Percentiles rank a stretch among this genome's conserved stretches.
These are phyloP conservation scores for Aleadryas rufinucha DNA, from an alignment of 2,113 vertebrate species.

Conservation along the genomic window DNA sequence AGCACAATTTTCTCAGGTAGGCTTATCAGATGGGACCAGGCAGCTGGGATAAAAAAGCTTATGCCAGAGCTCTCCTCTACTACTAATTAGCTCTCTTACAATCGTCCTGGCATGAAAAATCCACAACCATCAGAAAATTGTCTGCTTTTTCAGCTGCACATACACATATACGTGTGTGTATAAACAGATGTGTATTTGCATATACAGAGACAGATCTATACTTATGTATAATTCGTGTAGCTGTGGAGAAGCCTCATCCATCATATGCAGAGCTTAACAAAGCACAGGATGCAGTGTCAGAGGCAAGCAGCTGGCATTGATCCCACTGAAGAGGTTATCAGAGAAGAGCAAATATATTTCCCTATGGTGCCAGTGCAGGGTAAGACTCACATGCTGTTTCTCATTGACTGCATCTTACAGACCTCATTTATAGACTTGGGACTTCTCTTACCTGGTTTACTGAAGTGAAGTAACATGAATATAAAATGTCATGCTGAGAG, in stretches of 20 bases:
- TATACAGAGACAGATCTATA: too few relatives aligned
- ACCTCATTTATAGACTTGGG: background rate
- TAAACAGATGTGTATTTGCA: background rate
- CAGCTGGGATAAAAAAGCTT: background rate
- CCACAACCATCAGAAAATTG: background rate
- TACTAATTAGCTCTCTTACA: background rate
- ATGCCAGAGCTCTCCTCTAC: background rate
- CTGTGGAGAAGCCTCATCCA: background rate
- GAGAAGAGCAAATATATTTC: background rate
- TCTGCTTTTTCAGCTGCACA: background rate
- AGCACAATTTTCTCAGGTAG: background rate
- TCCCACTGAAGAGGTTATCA: background rate
- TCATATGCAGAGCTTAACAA: background rate
- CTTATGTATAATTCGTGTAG: background rate
- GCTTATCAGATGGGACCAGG: background rate
- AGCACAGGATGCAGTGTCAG: background rate
- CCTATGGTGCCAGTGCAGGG: background rate
- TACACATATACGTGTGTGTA: background rate
- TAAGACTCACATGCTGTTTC: background rate
- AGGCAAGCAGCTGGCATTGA: background rate
- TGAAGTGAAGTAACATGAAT: background rate
- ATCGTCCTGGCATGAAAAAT: background rate
- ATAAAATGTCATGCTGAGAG: background rate
- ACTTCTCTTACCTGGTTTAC: background rate
- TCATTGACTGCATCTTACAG: background rate